Evolutionary conservation across 2,888 invertebrate genomes (phyloP).

Genomic region (Xestia ashworthii): DNA sequence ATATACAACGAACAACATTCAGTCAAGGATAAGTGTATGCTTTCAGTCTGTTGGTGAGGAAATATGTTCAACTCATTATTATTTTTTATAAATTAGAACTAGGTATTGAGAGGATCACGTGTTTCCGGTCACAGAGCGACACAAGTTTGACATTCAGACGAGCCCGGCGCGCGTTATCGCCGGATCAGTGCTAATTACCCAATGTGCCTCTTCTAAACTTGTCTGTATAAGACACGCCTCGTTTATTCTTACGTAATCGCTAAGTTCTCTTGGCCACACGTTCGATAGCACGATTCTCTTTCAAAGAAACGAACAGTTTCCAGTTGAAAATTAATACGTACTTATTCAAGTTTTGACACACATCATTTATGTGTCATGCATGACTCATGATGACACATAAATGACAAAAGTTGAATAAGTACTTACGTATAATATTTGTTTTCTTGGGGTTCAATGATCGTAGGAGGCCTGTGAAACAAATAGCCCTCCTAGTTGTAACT

Average conservation of each 20-base stretch:
- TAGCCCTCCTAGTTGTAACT: background rate
- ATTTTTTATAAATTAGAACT: background rate
- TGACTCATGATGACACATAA: background rate
- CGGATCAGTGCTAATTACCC: constrained; percentile 25
- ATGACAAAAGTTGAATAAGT: background rate
- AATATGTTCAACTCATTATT: background rate
- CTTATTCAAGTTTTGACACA: too few relatives aligned
- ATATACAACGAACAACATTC: background rate
- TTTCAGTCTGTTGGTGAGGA: background rate
- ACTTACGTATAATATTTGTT: background rate
- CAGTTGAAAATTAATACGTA: too few relatives aligned
- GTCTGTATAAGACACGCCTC: background rate
- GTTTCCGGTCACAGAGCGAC: constrained; percentile 8
- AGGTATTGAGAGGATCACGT: constrained; percentile 15
- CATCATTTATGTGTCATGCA: too few relatives aligned
- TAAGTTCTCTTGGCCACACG: background rate
- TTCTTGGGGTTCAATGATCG: background rate
- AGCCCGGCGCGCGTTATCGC: constrained; percentile 26
- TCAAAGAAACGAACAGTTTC: background rate
- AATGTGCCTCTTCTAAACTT: constrained; percentile 24
- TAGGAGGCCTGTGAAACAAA: background rate
- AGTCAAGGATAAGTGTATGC: background rate
- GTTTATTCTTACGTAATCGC: constrained; percentile 2
- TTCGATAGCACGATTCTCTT: background rate
- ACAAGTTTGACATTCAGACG: background rate